Conservation (phyloP, 2,888 invertebrate genomes). For the Melinaea menophilus region DNA sequence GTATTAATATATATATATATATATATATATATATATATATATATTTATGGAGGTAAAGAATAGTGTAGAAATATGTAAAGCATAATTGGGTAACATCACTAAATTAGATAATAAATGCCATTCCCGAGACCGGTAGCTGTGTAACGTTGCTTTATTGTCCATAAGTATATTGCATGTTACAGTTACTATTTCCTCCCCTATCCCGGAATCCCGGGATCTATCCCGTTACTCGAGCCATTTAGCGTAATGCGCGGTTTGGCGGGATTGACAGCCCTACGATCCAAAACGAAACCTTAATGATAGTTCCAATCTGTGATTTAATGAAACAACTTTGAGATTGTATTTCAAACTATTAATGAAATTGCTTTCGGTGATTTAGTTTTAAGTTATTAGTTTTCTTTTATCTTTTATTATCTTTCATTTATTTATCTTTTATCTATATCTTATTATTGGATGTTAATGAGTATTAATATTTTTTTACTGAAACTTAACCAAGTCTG, state of each 20-base stretch:
- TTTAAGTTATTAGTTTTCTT: background rate
- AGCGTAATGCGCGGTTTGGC: conserved; percentile 72
- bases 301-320: conserved; percentile 60
- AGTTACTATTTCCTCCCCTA: conserved; percentile 66
- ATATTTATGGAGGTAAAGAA: background rate
- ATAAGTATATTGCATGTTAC: conserved; percentile 54
- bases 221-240: conserved; percentile 73
- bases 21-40: too few relatives aligned
- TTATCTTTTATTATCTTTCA: background rate
- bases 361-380: conserved; percentile 15
- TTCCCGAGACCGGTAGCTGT: conserved; percentile 50
- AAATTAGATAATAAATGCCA: conserved; percentile 49
- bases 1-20: too few relatives aligned
- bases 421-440: background rate
- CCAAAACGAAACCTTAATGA: conserved; percentile 53
- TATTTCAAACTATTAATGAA: conserved; percentile 28
- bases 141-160: conserved; percentile 72
- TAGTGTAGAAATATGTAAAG: background rate
- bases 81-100: conserved; percentile 26
- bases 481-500: conserved; percentile 36
- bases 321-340: conserved; percentile 38
- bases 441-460: conserved; percentile 24
- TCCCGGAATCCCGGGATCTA: conserved; percentile 41
- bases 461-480: conserved; percentile 7
- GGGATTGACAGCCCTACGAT: conserved; percentile 63